Conservation (phyloP, 2,888 invertebrate genomes). For the Ectemnius cavifrons region DNA sequence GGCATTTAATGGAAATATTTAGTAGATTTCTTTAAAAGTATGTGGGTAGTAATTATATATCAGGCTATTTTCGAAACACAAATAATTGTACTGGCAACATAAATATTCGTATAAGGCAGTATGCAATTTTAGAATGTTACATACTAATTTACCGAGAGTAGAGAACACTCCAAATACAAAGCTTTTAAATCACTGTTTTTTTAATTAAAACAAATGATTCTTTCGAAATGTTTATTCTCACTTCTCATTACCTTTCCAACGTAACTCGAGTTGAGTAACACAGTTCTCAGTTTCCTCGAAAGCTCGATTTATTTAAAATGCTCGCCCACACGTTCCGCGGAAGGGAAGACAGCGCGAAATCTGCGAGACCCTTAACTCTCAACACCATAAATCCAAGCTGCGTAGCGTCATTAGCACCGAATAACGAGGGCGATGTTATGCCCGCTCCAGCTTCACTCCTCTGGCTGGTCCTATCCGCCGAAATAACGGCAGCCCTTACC, state of each 20-base stretch:
- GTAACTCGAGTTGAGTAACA: constrained; percentile 15
- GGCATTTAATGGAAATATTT: too few relatives aligned
- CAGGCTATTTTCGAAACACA: too few relatives aligned
- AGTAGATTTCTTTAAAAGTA: too few relatives aligned
- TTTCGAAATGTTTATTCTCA: too few relatives aligned
- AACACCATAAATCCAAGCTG: constrained; percentile 65
- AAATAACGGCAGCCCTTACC: constrained; percentile 63
- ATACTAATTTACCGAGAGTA: too few relatives aligned
- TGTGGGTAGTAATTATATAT: too few relatives aligned
- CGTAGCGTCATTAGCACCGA: constrained; percentile 69
- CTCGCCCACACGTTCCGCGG: constrained; percentile 24
- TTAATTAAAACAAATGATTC: too few relatives aligned
- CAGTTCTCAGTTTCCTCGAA: constrained; percentile 32
- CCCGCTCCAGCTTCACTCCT: constrained; percentile 54
- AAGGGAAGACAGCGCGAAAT: constrained; percentile 49
- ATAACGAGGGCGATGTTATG: constrained; percentile 69
- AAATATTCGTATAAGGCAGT: too few relatives aligned
- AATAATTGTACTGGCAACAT: too few relatives aligned
- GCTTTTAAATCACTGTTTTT: too few relatives aligned
- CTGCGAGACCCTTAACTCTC: constrained; percentile 58
- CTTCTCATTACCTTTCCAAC: constrained; percentile 14
- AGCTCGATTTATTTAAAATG: constrained; percentile 43
- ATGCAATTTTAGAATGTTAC: too few relatives aligned
- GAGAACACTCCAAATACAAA: too few relatives aligned
- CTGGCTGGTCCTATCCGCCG: constrained; percentile 51